phyloP scores from a whole-genome alignment of 2,797 vertebrate species.

The Melopsittacus undulatus region DNA sequence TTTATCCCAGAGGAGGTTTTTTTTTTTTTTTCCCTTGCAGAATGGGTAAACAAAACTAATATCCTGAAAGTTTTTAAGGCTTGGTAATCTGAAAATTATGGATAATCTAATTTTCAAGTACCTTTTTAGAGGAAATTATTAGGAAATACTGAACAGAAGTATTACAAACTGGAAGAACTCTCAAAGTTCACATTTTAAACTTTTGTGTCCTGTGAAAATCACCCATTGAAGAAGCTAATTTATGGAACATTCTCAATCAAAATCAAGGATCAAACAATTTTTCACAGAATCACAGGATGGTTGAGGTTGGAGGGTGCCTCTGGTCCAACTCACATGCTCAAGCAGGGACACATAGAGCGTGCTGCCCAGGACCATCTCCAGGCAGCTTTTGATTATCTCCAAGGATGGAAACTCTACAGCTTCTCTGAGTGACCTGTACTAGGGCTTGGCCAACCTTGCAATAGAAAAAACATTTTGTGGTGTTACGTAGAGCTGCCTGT shows the following conservation, averaged over 20 bases:
- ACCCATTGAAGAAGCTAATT: background rate
- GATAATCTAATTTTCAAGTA: background rate
- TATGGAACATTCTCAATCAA: background rate
- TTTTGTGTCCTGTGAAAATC: background rate
- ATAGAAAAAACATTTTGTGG: background rate
- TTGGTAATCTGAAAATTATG: background rate
- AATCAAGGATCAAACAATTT: background rate
- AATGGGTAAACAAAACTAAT: background rate
- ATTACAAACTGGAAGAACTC: background rate
- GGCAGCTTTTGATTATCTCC: background rate
- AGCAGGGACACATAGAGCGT: fast-evolving
- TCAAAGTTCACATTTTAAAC: background rate
- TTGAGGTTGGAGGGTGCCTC: background rate
- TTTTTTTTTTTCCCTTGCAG: background rate
- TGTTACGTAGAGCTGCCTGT: background rate
- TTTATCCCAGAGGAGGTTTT: constrained; percentile 22
- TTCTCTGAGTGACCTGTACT: background rate
- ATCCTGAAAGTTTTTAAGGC: background rate
- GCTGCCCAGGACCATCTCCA: fast-evolving
- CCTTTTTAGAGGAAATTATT: background rate
- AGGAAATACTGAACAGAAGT: background rate
- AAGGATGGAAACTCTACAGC: background rate
- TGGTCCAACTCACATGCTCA: background rate
- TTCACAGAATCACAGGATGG: background rate
- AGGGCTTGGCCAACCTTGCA: background rate